Evolutionary conservation across 2,888 invertebrate species (phyloP).

Genomic region (Pterostichus madidus): DNA sequence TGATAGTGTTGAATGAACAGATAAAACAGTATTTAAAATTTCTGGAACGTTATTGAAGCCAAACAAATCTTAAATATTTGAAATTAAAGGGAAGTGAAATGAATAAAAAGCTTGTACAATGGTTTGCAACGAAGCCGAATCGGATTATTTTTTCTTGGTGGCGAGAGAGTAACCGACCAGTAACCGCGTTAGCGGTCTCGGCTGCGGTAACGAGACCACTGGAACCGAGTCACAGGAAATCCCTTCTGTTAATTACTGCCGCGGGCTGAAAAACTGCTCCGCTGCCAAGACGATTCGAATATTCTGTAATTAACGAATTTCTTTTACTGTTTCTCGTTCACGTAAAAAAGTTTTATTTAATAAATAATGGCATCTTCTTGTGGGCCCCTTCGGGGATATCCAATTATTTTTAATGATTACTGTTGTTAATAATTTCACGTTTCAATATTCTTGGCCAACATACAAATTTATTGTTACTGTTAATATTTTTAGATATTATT

Average conservation of each 20-base stretch:
- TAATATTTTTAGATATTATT: slow-evolving; percentile 3
- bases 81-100: slow-evolving; percentile 8
- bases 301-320: slow-evolving; percentile 62
- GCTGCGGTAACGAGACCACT: slow-evolving; percentile 43
- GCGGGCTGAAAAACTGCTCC: slow-evolving; percentile 49
- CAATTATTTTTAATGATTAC: slow-evolving; percentile 59
- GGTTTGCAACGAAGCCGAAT: background rate
- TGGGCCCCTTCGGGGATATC: slow-evolving; percentile 24
- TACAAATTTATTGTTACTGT: slow-evolving; percentile 22
- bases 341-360: slow-evolving; percentile 58
- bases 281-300: slow-evolving; percentile 45
- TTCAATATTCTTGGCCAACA: slow-evolving; percentile 25
- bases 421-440: slow-evolving; percentile 43
- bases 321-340: slow-evolving; percentile 54
- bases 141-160: slow-evolving; percentile 46
- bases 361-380: slow-evolving; percentile 57
- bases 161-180: slow-evolving; percentile 2
- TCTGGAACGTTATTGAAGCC: too few relatives aligned
- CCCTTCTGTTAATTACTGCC: slow-evolving; percentile 56
- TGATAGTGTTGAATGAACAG: background rate
- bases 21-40: background rate
- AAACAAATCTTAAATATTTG: slow-evolving; percentile 29
- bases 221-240: slow-evolving; percentile 48
- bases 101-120: slow-evolving; percentile 26
- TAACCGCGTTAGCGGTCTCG: slow-evolving; percentile 30